Evolutionary conservation across 2,113 vertebrate genomes (phyloP), one percentile per base, ranked within the genome.

Genomic region (Chauna torquata): DNA sequence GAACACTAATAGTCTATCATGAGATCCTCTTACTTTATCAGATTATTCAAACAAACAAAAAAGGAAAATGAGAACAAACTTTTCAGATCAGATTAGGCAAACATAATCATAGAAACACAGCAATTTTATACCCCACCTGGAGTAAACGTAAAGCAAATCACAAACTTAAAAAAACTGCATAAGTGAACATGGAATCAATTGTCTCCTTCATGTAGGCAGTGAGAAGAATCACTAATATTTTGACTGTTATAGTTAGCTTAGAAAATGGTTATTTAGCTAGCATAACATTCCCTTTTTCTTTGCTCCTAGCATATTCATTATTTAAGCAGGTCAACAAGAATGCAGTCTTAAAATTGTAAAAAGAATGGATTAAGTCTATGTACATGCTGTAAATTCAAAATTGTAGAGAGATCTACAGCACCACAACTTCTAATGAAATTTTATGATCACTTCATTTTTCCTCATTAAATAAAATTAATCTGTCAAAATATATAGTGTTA

Each of bases 221-320:
- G 25, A 83, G 44, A 92, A 90, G 52, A 91, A 93, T 20, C 44
- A 68, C 68, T 42, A 55, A 38, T 58, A 10, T 66, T 80, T 38
- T 76, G 76, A 45, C 34, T 55, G 42, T 55, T 68, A 55, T 59
- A 82, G 58, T 42, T 74, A 87, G 52, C 66, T 92, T 87, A 86
- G 64, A 92, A 84, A 86, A 89, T 50, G 68, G 61, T 64, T 93
- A 86, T 85, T 94, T 87, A 95, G 82, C 47, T 95, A 93, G 25
- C 25, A 72, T 69, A 94, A 70, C 12, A 55, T 50, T 83, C 49
- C 75, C 57, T 66, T 89, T 96, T 96, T 94, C 83, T 94, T 94
- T 85, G 25, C 8, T 58, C 6, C 10, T 32, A 50, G 32, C 18
- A n/a, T 17, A 52, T 34, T 82, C 27, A 6, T 38, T 57, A 6